These are phyloP conservation scores for Anser brachyrhynchus DNA, from an alignment of 2,113 vertebrate species.

Conservation along the genomic window DNA sequence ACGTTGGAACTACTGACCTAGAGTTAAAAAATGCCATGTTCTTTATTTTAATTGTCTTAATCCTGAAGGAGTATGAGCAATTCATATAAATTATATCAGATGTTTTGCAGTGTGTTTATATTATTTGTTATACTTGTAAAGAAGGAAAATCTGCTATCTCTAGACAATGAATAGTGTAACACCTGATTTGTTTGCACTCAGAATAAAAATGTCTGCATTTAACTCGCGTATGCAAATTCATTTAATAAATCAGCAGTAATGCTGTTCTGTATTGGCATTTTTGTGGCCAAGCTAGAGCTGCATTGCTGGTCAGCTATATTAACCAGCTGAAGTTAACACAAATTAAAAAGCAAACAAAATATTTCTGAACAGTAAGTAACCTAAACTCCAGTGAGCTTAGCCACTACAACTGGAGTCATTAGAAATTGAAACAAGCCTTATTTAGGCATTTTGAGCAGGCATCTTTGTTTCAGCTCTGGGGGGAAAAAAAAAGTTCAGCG, in stretches of 20 bases:
- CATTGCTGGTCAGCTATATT: background rate
- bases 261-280: background rate
- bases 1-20: background rate
- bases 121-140: background rate
- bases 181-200: background rate
- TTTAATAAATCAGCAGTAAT: background rate
- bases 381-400: background rate
- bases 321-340: background rate
- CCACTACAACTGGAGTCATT: background rate
- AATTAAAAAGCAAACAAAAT: background rate
- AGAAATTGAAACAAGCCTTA: background rate
- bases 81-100: background rate
- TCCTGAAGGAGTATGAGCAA: background rate
- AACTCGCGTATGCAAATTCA: background rate
- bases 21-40: background rate
- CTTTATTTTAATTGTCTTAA: constrained; percentile 19
- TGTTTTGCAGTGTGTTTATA: background rate
- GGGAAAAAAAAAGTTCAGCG: background rate
- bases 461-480: background rate
- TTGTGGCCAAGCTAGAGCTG: background rate
- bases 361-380: background rate
- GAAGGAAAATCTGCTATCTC: background rate
- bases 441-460: background rate
- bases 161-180: background rate
- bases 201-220: background rate